Percentiles rank a stretch among this genome's conserved stretches.
Conservation (phyloP, 2,113 vertebrate species). For the Eulacestoma nigropectus region DNA sequence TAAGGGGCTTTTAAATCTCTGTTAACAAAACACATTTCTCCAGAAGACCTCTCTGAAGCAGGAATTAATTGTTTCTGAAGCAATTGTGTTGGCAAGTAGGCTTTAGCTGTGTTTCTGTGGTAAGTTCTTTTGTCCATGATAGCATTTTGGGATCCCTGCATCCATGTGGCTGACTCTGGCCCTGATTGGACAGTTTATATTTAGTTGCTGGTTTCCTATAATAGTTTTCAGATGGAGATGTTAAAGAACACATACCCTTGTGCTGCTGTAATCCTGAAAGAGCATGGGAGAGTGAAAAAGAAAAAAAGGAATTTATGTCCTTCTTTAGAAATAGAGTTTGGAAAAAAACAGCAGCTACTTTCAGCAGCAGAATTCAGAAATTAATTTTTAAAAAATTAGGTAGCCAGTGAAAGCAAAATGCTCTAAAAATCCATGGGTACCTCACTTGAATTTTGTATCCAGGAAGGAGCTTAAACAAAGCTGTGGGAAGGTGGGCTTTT, state of each 20-base stretch:
- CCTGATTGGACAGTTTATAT: slow-evolving; percentile 27
- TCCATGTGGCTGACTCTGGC: background rate
- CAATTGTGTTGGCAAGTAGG: background rate
- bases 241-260: slow-evolving; percentile 39
- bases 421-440: background rate
- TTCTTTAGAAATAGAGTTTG: background rate
- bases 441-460: background rate
- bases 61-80: background rate
- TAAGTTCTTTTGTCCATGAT: slow-evolving; percentile 27
- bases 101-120: slow-evolving; percentile 6
- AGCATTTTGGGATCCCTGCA: slow-evolving; percentile 28
- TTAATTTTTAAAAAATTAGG: background rate
- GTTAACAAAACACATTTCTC: background rate
- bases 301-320: background rate
- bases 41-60: background rate
- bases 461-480: background rate
- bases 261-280: slow-evolving; percentile 35
- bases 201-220: slow-evolving; percentile 48
- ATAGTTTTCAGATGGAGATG: slow-evolving; percentile 59
- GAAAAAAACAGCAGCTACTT: background rate
- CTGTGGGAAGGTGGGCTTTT: background rate
- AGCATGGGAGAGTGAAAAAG: background rate
- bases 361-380: background rate
- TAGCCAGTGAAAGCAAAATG: background rate
- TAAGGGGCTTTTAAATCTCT: background rate